Evolutionary conservation across 1,140 invertebrate genomes (phyloP).

Genomic region (Trachelipus rathkii): DNA sequence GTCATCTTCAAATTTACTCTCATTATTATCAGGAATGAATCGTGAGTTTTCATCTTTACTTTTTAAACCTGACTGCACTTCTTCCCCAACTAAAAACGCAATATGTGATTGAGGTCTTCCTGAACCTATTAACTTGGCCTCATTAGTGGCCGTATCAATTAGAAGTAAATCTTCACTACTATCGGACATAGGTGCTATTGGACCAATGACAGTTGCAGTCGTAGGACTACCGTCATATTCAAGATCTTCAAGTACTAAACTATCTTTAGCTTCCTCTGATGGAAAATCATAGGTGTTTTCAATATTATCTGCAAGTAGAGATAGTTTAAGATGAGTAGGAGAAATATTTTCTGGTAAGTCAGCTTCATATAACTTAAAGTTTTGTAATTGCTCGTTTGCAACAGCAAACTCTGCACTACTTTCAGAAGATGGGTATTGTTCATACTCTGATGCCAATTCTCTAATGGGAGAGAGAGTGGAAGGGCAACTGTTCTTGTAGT

Average conservation of each 20-base stretch:
- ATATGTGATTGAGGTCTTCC: slow-evolving; percentile 6
- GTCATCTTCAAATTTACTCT: slow-evolving; percentile 1
- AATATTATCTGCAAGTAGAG: too few species aligned
- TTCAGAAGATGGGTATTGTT: too few species aligned
- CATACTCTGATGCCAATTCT: background rate
- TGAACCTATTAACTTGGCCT: background rate
- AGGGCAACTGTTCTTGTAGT: slow-evolving; percentile 19
- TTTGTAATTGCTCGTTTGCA: too few species aligned
- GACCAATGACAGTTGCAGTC: slow-evolving; percentile 17
- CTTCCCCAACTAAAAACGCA: background rate
- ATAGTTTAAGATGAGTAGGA: too few species aligned
- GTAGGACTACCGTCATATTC: slow-evolving; percentile 14
- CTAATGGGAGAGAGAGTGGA: slow-evolving; percentile 22
- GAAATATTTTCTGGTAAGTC: too few species aligned
- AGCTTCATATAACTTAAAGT: too few species aligned
- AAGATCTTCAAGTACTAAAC: slow-evolving; percentile 25
- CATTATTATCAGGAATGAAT: background rate
- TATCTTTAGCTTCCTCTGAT: slow-evolving; percentile 1
- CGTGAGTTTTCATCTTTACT: background rate
- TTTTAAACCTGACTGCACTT: background rate
- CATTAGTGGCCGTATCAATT: slow-evolving; percentile 12
- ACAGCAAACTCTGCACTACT: too few species aligned
- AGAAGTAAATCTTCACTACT: slow-evolving; percentile 24
- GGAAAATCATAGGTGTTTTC: background rate
- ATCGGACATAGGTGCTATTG: slow-evolving; percentile 6